These are phyloP conservation scores for Brachirus orientalis DNA, from an alignment of 2,113 vertebrate species.

Conservation along the genomic window DNA sequence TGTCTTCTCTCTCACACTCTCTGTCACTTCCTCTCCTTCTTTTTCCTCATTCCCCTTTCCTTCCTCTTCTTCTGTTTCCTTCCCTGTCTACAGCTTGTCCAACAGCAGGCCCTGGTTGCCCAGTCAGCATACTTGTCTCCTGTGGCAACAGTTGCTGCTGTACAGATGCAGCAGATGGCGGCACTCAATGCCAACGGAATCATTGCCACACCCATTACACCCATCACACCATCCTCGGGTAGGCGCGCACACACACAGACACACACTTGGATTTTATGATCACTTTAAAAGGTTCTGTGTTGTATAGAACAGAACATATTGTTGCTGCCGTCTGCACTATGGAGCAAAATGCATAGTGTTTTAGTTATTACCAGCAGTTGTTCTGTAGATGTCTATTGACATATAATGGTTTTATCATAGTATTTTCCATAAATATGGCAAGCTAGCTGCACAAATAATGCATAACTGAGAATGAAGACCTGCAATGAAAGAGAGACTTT, in stretches of 20 bases:
- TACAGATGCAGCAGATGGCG: constrained; percentile 94
- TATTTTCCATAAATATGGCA: background rate
- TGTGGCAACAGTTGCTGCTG: constrained; percentile 91
- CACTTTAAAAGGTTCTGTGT: background rate
- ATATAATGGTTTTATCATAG: background rate
- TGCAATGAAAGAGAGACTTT: constrained; percentile 3
- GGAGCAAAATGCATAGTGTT: background rate
- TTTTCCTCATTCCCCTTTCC: constrained; percentile 5
- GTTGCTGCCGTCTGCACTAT: background rate
- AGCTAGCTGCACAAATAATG: background rate
- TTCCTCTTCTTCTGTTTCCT: constrained; percentile 22
- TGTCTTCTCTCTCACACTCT: constrained; percentile 24
- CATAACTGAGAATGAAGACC: background rate
- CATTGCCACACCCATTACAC: constrained; percentile 90
- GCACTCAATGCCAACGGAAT: constrained; percentile 91
- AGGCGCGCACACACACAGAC: constrained; percentile 20
- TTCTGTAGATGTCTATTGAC: background rate
- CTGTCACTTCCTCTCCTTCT: background rate
- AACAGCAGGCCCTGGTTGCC: constrained; percentile 93
- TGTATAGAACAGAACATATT: background rate
- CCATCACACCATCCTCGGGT: constrained; percentile 89
- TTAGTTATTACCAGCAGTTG: background rate
- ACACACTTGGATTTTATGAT: background rate
- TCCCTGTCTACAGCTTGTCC: constrained; percentile 85
- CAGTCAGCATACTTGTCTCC: constrained; percentile 94